These are phyloP conservation scores for Ceratosolen fusciceps DNA, from an alignment of 1,140 invertebrate species.

Conservation along the genomic window DNA sequence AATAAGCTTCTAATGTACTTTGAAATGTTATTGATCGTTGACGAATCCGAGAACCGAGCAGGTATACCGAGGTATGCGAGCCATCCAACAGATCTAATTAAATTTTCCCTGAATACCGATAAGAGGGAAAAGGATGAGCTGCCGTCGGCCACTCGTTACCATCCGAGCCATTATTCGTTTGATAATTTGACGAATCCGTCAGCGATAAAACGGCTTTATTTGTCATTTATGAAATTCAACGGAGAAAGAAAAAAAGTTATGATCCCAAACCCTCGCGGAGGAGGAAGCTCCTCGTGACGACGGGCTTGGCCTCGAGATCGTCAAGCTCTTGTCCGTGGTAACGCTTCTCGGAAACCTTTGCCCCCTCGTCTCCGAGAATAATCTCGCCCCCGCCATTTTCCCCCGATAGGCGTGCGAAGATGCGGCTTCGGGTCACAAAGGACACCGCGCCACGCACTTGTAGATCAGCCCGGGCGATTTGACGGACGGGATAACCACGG, in stretches of 20 bases:
- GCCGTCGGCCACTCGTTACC: too few species aligned
- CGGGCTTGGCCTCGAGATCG: neutral
- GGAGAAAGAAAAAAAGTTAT: slow-evolving; percentile 32
- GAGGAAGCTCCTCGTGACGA: too few species aligned
- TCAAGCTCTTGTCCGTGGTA: neutral
- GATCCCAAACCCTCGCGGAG: neutral
- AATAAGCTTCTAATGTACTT: too few species aligned
- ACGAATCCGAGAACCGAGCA: too few species aligned
- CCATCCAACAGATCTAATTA: too few species aligned
- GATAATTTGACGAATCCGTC: neutral
- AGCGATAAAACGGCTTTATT: neutral
- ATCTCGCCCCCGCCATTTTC: slow-evolving; percentile 7
- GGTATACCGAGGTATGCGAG: too few species aligned
- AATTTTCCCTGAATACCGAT: too few species aligned
- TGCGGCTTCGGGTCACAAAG: slow-evolving; percentile 45
- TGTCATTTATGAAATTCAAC: neutral
- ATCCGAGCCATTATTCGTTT: too few species aligned
- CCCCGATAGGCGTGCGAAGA: slow-evolving; percentile 51
- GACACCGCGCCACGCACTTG: neutral
- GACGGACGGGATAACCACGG: slow-evolving; percentile 5
- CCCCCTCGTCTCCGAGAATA: neutral
- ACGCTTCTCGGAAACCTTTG: slow-evolving; percentile 26
- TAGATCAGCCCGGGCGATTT: slow-evolving; percentile 4
- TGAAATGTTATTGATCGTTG: too few species aligned
- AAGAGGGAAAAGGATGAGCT: too few species aligned